Conservation (phyloP, 2,888 invertebrate genomes). For the Drosophila yooni region DNA sequence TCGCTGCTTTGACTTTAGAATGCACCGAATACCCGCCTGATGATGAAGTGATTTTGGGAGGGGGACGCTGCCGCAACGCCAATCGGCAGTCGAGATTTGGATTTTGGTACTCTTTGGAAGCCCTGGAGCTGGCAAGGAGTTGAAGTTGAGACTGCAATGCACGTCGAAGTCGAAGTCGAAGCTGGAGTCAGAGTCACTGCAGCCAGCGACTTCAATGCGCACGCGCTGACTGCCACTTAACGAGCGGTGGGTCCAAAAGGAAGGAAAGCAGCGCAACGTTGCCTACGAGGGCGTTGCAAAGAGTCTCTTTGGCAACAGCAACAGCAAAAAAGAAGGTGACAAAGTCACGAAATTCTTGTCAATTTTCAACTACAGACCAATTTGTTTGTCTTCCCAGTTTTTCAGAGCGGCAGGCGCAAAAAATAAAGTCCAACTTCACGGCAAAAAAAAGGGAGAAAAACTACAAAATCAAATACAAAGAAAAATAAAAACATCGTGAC, state of each 20-base stretch:
- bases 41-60: constrained; percentile 72
- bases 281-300: constrained; percentile 69
- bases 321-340: constrained; percentile 82
- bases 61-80: constrained; percentile 26
- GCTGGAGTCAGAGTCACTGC: constrained; percentile 26
- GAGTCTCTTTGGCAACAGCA: constrained; percentile 38
- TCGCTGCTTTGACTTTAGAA: constrained; percentile 72
- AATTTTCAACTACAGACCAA: constrained; percentile 85
- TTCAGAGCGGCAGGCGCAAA: constrained; percentile 50
- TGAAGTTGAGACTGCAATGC: constrained; percentile 9
- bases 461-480: constrained; percentile 42
- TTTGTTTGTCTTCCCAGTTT: constrained; percentile 83
- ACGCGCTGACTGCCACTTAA: constrained; percentile 79
- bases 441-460: constrained; percentile 13
- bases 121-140: constrained; percentile 29
- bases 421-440: constrained; percentile 31
- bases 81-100: constrained; percentile 46
- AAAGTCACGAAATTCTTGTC: constrained; percentile 85
- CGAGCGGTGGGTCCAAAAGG: constrained; percentile 58
- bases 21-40: constrained; percentile 52
- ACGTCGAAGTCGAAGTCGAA: constrained; percentile 20
- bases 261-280: constrained; percentile 63
- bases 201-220: constrained; percentile 68
- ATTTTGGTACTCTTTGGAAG: constrained; percentile 25
- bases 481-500: constrained; percentile 81